These are phyloP conservation scores for Ochlodes sylvanus DNA, from an alignment of 2,888 invertebrate genomes.

Conservation along the genomic window DNA sequence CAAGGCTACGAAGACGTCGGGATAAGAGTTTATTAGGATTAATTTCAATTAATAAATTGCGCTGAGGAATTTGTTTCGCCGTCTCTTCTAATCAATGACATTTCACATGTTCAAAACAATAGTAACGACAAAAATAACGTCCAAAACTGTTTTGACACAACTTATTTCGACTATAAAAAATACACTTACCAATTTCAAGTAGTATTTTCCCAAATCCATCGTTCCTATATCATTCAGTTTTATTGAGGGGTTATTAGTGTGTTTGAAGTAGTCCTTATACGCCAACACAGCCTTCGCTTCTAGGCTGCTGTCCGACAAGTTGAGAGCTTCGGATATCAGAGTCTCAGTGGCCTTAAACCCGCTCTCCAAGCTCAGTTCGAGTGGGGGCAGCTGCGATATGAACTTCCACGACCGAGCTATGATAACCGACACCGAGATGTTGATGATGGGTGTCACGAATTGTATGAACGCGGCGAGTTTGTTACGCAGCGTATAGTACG, in stretches of 20 bases:
- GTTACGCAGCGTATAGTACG: constrained; percentile 70
- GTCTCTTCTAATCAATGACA: too few species aligned
- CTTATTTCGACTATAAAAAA: neutral
- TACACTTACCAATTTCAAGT: constrained; percentile 75
- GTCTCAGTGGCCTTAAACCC: constrained; percentile 69
- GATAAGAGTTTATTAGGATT: too few species aligned
- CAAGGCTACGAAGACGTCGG: too few species aligned
- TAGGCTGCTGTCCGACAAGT: constrained; percentile 57
- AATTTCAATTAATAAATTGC: too few species aligned
- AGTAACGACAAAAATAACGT: too few species aligned
- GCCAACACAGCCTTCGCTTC: constrained; percentile 61
- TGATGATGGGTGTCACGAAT: constrained; percentile 74
- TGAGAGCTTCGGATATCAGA: constrained; percentile 58
- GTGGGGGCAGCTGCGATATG: constrained; percentile 84
- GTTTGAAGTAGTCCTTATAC: constrained; percentile 69
- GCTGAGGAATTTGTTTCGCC: too few species aligned
- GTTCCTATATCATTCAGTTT: constrained; percentile 64
- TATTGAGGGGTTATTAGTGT: constrained; percentile 58
- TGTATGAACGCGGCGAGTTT: constrained; percentile 74
- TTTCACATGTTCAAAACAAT: too few species aligned
- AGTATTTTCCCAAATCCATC: constrained; percentile 66
- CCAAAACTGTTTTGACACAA: too few species aligned
- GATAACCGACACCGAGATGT: constrained; percentile 72
- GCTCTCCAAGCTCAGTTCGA: constrained; percentile 81
- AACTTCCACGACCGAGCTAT: constrained; percentile 79